phyloP scores from a whole-genome alignment of 1,140 invertebrate genomes.

The Anadara kagoshimensis region DNA sequence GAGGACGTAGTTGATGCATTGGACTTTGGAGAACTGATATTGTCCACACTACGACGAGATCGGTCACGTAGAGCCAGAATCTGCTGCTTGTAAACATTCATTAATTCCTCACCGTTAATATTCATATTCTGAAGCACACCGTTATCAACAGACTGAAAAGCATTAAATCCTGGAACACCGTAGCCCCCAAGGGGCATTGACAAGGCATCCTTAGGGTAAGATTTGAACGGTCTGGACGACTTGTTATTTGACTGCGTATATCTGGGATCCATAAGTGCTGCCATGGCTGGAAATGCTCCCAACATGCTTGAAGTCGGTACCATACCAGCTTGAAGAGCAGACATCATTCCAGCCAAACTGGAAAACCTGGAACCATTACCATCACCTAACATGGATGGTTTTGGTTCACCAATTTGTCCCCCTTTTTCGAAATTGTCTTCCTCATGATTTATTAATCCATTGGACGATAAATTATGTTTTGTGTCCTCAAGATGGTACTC shows the following conservation, averaged over 20 bases:
- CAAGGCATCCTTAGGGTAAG: constrained; percentile 51
- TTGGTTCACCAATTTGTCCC: constrained; percentile 12
- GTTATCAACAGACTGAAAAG: constrained; percentile 30
- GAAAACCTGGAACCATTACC: constrained; percentile 8
- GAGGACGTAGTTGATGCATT: no score
- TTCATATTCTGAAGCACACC: constrained; percentile 34
- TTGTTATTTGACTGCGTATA: constrained; percentile 30
- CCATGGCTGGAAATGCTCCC: constrained; percentile 43
- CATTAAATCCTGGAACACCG: constrained; percentile 26
- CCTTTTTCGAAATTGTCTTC: constrained; percentile 6
- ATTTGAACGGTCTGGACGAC: constrained; percentile 50
- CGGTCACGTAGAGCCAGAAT: no score
- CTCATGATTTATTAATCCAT: constrained; percentile 12
- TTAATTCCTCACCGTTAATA: constrained; percentile 40
- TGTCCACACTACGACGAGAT: no score
- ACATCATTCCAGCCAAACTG: constrained; percentile 32
- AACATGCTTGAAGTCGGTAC: constrained; percentile 33
- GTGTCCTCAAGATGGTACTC: constrained; percentile 38
- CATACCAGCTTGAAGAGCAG: constrained; percentile 31
- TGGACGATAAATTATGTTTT: constrained; percentile 20
- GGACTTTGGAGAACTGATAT: no score
- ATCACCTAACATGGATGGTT: not conserved
- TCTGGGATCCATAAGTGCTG: constrained; percentile 47
- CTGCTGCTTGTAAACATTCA: constrained; percentile 51
- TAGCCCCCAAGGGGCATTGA: constrained; percentile 34